These are phyloP conservation scores for Pseudorhombus dupliciocellatus DNA, from an alignment of 2,113 vertebrate genomes.

Conservation along the genomic window DNA sequence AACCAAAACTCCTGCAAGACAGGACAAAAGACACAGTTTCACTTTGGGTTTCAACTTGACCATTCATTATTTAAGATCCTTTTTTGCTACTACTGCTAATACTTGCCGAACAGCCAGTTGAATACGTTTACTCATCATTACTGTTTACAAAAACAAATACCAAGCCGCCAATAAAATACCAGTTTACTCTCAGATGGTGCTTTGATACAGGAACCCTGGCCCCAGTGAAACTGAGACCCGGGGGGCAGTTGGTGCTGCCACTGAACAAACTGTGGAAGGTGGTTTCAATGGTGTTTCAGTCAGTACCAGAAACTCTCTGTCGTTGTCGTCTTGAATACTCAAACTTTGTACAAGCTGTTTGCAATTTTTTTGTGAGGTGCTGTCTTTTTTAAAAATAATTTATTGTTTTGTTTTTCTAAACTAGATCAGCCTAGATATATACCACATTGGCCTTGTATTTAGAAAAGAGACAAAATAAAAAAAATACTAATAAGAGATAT, in stretches of 20 bases:
- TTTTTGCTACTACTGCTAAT: conserved; percentile 75
- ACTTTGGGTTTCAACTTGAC: conserved; percentile 56
- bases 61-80: conserved; percentile 55
- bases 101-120: conserved; percentile 79
- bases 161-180: conserved; percentile 76
- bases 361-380: conserved; percentile 80
- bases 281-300: conserved; percentile 64
- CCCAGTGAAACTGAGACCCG: conserved; percentile 42
- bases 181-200: conserved; percentile 80
- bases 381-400: conserved; percentile 77
- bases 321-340: conserved; percentile 75
- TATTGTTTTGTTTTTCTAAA: conserved; percentile 75
- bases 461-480: conserved; percentile 81
- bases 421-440: conserved; percentile 85
- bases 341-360: conserved; percentile 84
- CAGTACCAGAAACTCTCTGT: conserved; percentile 53
- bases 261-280: conserved; percentile 63
- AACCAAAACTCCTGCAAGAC: conserved; percentile 85
- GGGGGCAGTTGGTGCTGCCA: conserved; percentile 72
- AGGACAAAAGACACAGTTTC: conserved; percentile 75
- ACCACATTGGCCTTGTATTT: conserved; percentile 90
- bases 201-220: conserved; percentile 62
- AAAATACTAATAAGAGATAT: conserved; percentile 86
- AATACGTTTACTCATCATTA: conserved; percentile 81
- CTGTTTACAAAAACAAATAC: conserved; percentile 81